Evolutionary conservation across 2,113 vertebrate genomes (phyloP).

Genomic region (Malurus melanocephalus): DNA sequence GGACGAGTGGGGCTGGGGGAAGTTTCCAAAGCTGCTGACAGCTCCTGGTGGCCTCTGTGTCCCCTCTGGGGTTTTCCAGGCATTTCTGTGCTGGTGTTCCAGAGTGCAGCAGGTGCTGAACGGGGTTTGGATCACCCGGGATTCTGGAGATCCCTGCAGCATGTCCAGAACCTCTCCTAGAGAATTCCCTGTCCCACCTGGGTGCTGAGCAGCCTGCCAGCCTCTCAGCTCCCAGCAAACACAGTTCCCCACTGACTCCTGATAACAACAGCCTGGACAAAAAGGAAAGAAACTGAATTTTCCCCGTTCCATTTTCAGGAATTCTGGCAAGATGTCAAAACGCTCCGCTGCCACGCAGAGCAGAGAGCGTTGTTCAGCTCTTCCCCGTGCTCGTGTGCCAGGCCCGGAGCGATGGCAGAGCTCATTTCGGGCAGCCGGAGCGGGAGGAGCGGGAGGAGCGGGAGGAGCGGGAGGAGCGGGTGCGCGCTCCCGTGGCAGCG

Average conservation of each 20-base stretch:
- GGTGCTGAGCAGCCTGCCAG: not conserved
- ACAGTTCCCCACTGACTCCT: not conserved
- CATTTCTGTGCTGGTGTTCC: not conserved
- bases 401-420: not conserved
- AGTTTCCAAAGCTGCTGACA: not conserved
- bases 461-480: not conserved
- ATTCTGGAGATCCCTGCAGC: not conserved
- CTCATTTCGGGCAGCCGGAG: conserved; percentile 5
- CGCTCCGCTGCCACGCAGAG: accelerated
- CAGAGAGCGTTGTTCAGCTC: not conserved
- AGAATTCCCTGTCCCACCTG: accelerated
- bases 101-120: not conserved
- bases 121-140: not conserved
- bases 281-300: not conserved
- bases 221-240: not conserved
- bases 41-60: not conserved
- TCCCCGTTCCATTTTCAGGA: not conserved
- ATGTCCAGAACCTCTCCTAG: not conserved
- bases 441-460: not conserved
- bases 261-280: not conserved
- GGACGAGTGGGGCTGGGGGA: not conserved
- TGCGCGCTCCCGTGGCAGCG: conserved; percentile 33
- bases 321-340: not conserved
- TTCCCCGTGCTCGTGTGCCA: not conserved
- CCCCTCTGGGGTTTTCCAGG: not conserved